Conservation (phyloP, 2,888 invertebrate species). For the Miltochrista miniata region DNA sequence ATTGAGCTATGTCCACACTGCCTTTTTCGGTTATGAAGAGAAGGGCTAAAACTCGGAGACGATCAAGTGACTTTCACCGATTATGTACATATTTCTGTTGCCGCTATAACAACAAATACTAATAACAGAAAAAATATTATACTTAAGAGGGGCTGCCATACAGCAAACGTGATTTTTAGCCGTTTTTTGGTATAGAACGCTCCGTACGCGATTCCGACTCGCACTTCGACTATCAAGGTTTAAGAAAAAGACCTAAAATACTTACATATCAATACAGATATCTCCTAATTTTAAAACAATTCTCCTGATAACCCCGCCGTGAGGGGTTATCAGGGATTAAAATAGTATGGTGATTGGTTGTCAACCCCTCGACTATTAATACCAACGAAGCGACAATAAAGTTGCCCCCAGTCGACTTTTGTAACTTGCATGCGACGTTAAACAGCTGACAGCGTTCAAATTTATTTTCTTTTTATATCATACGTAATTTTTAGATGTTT, state of each 20-base stretch:
- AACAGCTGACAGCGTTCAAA: background rate
- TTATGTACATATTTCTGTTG: too few relatives aligned
- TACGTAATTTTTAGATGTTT: background rate
- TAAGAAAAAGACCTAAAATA: background rate
- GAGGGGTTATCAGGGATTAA: background rate
- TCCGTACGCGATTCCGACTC: too few relatives aligned
- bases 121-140: too few relatives aligned
- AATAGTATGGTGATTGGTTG: slow-evolving; percentile 9
- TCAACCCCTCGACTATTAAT: slow-evolving; percentile 8
- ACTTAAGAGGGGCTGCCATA: too few relatives aligned
- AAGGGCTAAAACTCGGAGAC: too few relatives aligned
- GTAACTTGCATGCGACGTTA: background rate
- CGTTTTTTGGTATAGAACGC: too few relatives aligned
- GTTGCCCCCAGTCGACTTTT: background rate
- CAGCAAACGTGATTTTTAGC: too few relatives aligned
- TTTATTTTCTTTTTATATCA: slow-evolving; percentile 1
- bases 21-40: too few relatives aligned
- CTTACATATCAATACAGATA: background rate
- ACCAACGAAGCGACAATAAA: background rate
- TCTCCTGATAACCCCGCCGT: background rate
- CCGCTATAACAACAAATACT: too few relatives aligned
- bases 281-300: background rate
- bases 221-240: background rate
- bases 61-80: too few relatives aligned
- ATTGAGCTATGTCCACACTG: too few relatives aligned